A percentile compares a stretch with the other conserved stretches of the same genome.
phyloP scores from a whole-genome alignment of 2,113 vertebrate genomes.

The Tupaia chinensis region DNA sequence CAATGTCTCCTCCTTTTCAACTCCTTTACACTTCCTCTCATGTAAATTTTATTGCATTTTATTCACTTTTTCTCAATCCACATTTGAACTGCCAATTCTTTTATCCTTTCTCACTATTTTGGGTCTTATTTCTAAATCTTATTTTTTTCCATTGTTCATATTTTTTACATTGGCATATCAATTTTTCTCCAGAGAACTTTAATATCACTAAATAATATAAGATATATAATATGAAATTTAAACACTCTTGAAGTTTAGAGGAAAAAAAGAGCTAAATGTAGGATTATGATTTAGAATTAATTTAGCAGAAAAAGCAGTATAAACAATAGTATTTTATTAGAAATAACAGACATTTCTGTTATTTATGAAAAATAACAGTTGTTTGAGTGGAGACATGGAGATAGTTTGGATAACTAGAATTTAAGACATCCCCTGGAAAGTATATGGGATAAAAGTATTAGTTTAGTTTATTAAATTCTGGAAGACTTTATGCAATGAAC shows the following conservation, averaged over 20 bases:
- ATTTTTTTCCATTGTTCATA: not conserved
- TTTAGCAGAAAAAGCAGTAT: not conserved
- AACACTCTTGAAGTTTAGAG: not conserved
- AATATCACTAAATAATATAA: not conserved
- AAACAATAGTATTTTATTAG: not conserved
- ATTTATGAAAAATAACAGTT: no score
- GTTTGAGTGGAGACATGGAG: not conserved
- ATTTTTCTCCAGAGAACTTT: not conserved
- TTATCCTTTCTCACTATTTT: not conserved
- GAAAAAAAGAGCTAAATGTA: not conserved
- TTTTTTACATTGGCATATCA: not conserved
- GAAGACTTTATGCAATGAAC: not conserved
- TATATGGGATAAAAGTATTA: not conserved
- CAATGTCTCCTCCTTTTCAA: not conserved
- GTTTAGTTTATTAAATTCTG: not conserved
- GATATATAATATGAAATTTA: not conserved
- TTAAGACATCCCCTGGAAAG: fast-evolving
- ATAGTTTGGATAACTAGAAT: not conserved
- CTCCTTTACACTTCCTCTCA: not conserved
- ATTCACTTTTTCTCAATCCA: not conserved
- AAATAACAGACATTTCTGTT: not conserved
- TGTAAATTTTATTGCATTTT: not conserved
- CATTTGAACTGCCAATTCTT: not conserved
- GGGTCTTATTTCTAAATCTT: not conserved
- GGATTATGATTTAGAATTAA: not conserved